Conservation (phyloP, 2,888 invertebrate species). For the Hypolimnas misippus region DNA sequence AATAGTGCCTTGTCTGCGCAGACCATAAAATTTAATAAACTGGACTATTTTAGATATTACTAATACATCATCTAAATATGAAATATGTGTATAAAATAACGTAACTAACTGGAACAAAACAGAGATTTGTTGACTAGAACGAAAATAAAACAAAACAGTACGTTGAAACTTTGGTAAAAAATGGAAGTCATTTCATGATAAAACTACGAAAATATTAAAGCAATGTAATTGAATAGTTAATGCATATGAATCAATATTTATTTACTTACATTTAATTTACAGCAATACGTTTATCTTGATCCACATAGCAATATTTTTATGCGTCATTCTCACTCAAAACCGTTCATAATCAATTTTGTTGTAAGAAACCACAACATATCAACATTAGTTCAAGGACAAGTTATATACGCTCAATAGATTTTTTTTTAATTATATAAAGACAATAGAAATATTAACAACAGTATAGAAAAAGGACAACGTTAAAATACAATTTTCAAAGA, state of each 20-base stretch:
- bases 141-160: too few relatives aligned
- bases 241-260: not conserved
- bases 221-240: not conserved
- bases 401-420: constrained; percentile 13
- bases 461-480: constrained; percentile 59
- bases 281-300: constrained; percentile 15
- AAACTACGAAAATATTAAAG: not conserved
- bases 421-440: constrained; percentile 43
- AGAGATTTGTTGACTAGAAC: too few relatives aligned
- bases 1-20: too few relatives aligned
- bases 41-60: too few relatives aligned
- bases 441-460: constrained; percentile 52
- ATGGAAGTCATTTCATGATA: too few relatives aligned
- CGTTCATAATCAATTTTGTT: constrained; percentile 26
- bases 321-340: constrained; percentile 28
- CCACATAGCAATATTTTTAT: constrained; percentile 12
- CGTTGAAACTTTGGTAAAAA: too few relatives aligned
- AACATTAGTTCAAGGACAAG: constrained; percentile 11
- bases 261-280: constrained; percentile 33
- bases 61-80: too few relatives aligned
- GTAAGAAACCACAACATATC: constrained; percentile 18
- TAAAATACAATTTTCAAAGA: constrained; percentile 58
- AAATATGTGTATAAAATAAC: too few relatives aligned
- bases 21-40: too few relatives aligned
- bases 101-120: too few relatives aligned